Conservation (phyloP, 2,113 vertebrate genomes). For the Probosciger aterrimus region DNA sequence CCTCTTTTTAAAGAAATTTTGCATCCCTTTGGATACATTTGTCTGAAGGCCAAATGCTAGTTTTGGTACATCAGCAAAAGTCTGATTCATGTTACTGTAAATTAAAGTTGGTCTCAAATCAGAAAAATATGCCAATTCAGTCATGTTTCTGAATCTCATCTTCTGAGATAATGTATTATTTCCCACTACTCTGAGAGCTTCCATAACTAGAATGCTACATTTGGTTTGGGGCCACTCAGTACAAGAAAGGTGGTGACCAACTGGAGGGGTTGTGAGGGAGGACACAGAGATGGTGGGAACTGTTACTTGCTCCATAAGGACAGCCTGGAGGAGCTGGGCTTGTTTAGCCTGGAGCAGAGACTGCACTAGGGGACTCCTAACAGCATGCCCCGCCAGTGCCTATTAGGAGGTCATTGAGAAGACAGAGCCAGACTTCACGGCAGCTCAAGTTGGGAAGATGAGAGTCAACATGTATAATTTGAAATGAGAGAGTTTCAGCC, state of each 20-base stretch:
- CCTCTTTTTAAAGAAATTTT: neutral
- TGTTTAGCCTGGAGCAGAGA: neutral
- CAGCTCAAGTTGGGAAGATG: neutral
- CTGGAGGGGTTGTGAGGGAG: neutral
- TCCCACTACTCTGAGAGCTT: neutral
- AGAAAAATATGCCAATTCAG: neutral
- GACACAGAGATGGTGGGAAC: neutral
- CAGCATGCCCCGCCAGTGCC: neutral
- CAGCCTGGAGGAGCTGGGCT: neutral
- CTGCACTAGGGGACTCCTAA: rapidly evolving
- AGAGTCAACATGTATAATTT: neutral
- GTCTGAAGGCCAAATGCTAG: neutral
- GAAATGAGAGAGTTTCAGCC: neutral
- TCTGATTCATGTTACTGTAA: neutral
- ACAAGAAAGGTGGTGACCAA: rapidly evolving
- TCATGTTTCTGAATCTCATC: neutral
- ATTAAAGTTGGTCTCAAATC: neutral
- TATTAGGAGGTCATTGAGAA: neutral
- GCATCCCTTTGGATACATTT: neutral
- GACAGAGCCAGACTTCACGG: neutral
- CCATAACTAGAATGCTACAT: neutral
- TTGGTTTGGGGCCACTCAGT: neutral
- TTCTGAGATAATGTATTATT: neutral
- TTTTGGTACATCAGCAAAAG: neutral
- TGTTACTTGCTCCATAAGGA: neutral